These are phyloP conservation scores for Pseudomyrmex flavicornis DNA, from an alignment of 1,140 invertebrate genomes.

Conservation along the genomic window DNA sequence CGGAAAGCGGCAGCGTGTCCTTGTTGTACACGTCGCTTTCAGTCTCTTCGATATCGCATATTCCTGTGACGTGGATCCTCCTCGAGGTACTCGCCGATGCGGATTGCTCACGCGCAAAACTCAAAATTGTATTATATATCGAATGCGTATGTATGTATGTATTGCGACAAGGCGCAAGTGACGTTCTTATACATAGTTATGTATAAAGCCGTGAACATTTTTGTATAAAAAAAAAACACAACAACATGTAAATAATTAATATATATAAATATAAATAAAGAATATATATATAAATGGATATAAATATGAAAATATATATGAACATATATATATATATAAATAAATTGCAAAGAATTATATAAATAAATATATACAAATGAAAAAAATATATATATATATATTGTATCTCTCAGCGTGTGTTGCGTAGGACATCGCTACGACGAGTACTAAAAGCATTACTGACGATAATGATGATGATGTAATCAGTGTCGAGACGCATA, in stretches of 20 bases:
- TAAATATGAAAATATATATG: constrained; percentile 66
- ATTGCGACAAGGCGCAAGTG: constrained; percentile 63
- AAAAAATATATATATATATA: constrained; percentile 61
- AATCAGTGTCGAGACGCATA: constrained; percentile 60
- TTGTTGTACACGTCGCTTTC: no score
- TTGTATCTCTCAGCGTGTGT: constrained; percentile 68
- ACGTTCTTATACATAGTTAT: constrained; percentile 79
- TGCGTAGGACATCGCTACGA: constrained; percentile 74
- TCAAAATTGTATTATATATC: constrained; percentile 79
- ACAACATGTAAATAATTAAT: constrained; percentile 81
- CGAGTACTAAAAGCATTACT: constrained; percentile 61
- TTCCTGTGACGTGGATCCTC: constrained; percentile 25
- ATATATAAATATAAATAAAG: constrained; percentile 80
- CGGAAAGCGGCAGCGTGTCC: neutral
- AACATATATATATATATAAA: constrained; percentile 72
- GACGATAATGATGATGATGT: constrained; percentile 38
- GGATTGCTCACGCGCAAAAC: constrained; percentile 74
- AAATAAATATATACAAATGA: constrained; percentile 67
- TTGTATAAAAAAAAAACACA: constrained; percentile 76
- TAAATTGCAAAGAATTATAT: constrained; percentile 73
- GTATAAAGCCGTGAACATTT: constrained; percentile 82
- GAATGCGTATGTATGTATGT: constrained; percentile 59
- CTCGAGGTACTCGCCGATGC: constrained; percentile 69
- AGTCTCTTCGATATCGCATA: neutral
- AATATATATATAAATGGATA: constrained; percentile 79